phyloP scores from a whole-genome alignment of 2,888 invertebrate genomes.

The Tetrapedia diversipes region DNA sequence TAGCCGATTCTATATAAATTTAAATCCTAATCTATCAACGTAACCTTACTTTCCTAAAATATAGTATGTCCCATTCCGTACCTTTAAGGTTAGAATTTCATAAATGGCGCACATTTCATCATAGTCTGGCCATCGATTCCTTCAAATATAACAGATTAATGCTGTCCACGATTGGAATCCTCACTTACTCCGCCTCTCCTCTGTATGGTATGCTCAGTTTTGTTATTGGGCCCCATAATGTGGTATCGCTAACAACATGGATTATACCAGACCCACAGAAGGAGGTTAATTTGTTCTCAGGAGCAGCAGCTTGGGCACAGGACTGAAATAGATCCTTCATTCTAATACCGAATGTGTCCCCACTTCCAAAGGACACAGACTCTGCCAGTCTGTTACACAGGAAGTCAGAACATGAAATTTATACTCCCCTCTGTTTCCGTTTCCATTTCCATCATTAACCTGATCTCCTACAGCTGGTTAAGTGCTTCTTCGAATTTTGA shows the following conservation, averaged over 20 bases:
- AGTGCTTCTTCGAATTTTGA: not conserved
- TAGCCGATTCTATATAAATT: too few species aligned
- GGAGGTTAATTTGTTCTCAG: constrained; percentile 10
- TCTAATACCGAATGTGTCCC: constrained; percentile 18
- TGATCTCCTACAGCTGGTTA: not conserved
- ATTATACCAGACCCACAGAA: not conserved
- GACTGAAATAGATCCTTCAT: constrained; percentile 31
- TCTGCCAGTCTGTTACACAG: constrained; percentile 9
- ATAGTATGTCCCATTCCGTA: too few species aligned
- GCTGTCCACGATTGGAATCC: constrained; percentile 14
- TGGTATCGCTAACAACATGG: not conserved
- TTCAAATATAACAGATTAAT: constrained; percentile 33
- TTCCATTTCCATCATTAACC: constrained; percentile 4
- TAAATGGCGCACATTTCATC: too few species aligned
- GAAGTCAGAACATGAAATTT: constrained; percentile 12
- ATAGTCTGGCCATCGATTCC: constrained; percentile 21
- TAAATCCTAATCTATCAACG: too few species aligned
- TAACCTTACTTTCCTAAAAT: too few species aligned
- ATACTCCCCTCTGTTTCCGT: not conserved
- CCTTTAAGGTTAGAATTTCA: too few species aligned
- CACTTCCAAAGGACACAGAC: constrained; percentile 6
- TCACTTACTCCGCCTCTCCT: not conserved
- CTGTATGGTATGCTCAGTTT: not conserved
- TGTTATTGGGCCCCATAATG: not conserved
- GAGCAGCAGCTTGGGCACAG: not conserved